A percentile compares a stretch with the other conserved stretches of the same genome.
Evolutionary conservation across 2,113 vertebrate species (phyloP).

Genomic region (Nothocercus nigrocapillus): DNA sequence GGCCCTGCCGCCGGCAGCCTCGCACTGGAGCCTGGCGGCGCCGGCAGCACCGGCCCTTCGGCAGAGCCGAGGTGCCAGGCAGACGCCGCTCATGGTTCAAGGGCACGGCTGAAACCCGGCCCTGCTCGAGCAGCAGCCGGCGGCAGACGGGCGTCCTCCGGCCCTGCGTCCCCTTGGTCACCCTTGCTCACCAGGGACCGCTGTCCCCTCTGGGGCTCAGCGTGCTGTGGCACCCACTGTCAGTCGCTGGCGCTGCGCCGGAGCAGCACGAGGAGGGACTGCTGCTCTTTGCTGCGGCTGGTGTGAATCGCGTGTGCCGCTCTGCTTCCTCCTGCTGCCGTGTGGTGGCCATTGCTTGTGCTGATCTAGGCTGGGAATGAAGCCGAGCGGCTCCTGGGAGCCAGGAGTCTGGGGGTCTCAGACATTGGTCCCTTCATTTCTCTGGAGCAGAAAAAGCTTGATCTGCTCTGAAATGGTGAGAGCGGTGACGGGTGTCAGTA

Average conservation of each 20-base stretch:
- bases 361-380: neutral
- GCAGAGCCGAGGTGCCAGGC: too few relatives aligned
- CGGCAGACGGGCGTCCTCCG: neutral
- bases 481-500: neutral
- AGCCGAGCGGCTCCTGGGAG: neutral
- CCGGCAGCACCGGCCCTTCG: too few relatives aligned
- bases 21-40: too few relatives aligned
- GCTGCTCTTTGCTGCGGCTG: neutral
- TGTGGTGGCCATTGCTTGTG: neutral
- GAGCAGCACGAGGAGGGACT: neutral
- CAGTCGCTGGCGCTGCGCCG: neutral
- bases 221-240: slow-evolving; percentile 24
- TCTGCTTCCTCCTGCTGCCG: neutral
- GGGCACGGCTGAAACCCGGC: too few relatives aligned
- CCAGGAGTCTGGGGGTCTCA: neutral
- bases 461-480: neutral
- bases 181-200: neutral
- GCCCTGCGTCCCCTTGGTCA: neutral
- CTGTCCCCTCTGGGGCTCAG: neutral
- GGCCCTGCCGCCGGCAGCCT: too few relatives aligned
- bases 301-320: neutral
- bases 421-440: neutral
- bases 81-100: too few relatives aligned
- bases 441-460: neutral
- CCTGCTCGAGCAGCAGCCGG: too few relatives aligned